Conservation (phyloP, 2,888 invertebrate species). For the Orthonychiurus folsomi region DNA sequence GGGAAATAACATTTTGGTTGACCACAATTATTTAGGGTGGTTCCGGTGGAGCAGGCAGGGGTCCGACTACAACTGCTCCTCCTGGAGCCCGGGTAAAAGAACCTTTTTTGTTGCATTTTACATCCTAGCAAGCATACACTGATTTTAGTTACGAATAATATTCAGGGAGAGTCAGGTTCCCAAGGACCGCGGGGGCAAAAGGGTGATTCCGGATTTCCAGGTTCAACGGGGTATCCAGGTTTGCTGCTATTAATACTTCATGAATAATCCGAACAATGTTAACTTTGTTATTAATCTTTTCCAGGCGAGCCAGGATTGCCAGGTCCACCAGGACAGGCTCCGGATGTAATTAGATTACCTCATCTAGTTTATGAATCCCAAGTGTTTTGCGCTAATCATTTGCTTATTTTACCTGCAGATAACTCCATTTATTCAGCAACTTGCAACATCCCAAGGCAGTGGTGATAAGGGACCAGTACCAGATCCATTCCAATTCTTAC, state of each 20-base stretch:
- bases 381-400: too few species aligned
- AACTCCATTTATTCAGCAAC: slow-evolving; percentile 63
- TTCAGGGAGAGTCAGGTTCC: slow-evolving; percentile 48
- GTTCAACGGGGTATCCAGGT: slow-evolving; percentile 44
- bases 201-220: slow-evolving; percentile 55
- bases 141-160: slow-evolving; percentile 21
- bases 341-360: neutral
- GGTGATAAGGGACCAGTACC: slow-evolving; percentile 67
- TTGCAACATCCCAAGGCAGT: slow-evolving; percentile 58
- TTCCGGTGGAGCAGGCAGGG: slow-evolving; percentile 38
- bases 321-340: neutral
- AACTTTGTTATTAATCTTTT: neutral
- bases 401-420: slow-evolving; percentile 47
- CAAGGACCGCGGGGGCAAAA: slow-evolving; percentile 53
- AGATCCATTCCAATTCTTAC: slow-evolving; percentile 64
- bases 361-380: too few species aligned
- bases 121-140: too few species aligned
- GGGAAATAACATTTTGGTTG: slow-evolving; percentile 6
- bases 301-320: slow-evolving; percentile 49
- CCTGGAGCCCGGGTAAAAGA: slow-evolving; percentile 45
- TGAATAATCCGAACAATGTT: too few species aligned
- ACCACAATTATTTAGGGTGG: too few species aligned
- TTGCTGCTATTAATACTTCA: too few species aligned
- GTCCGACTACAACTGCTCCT: slow-evolving; percentile 41
- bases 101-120: too few species aligned